phyloP scores from a whole-genome alignment of 2,888 invertebrate species.

The Trichogramma dendrolimi region DNA sequence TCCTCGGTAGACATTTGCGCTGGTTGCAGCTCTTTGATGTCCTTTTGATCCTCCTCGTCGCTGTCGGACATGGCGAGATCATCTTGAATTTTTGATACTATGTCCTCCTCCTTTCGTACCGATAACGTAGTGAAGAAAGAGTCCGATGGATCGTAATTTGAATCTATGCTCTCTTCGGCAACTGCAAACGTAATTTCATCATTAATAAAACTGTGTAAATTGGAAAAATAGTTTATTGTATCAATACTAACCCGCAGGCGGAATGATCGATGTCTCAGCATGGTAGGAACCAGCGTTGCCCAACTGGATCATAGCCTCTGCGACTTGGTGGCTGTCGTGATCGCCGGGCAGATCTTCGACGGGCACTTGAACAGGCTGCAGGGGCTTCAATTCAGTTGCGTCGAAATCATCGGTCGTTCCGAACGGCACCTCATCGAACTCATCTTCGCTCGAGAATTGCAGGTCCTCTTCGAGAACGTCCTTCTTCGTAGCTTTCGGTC shows the following conservation, averaged over 20 bases:
- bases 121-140: constrained; percentile 64
- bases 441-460: constrained; percentile 69
- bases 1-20: constrained; percentile 14
- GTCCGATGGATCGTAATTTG: constrained; percentile 82
- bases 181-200: constrained; percentile 25
- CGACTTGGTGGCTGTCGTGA: constrained; percentile 66
- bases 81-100: constrained; percentile 62
- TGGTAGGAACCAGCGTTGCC: constrained; percentile 63
- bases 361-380: constrained; percentile 42
- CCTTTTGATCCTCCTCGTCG: constrained; percentile 58
- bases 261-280: constrained; percentile 42
- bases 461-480: constrained; percentile 72
- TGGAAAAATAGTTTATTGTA: background rate
- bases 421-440: constrained; percentile 61
- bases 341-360: constrained; percentile 51
- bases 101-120: constrained; percentile 48
- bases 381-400: constrained; percentile 40
- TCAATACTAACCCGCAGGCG: constrained; percentile 41
- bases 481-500: constrained; percentile 55
- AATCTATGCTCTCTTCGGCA: constrained; percentile 70
- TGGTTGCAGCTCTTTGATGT: constrained; percentile 10
- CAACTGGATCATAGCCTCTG: constrained; percentile 74
- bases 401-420: constrained; percentile 56
- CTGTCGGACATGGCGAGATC: constrained; percentile 76
- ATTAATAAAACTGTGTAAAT: background rate